Base-by-base conservation (phyloP, 2,113 vertebrate species). In the Accipiter cooperii region DNA sequence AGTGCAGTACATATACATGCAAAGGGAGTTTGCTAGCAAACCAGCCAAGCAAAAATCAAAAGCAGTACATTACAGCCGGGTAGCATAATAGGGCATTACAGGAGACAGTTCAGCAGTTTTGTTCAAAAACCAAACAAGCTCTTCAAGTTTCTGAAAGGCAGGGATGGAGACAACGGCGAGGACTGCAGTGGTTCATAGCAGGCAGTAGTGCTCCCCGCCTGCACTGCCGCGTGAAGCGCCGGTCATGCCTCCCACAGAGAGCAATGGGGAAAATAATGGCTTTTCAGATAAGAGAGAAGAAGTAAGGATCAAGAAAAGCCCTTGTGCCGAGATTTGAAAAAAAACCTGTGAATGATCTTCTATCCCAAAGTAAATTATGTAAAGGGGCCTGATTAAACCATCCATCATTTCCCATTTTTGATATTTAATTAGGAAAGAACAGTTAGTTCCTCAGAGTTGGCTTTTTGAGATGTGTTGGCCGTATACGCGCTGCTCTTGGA, bases 41-140 rank as follows among this genome's bases (percentile, higher is more conserved):
- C 13, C 83, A 74, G 86, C 69, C 84, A 42, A 77, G 69, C 47
- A 71, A 96, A 95, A 96, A 70, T 51, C 69, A 63, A 75, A 75
- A 87, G 52, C 60, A 40, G 57, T 25, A 12, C 40, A 6, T 66
- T 69, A 55, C 77, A 58, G 82, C 25, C 0, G 0, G 28, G 25
- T 17, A 46, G 81, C 22, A 51, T 68, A 69, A 77, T 5, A 44
- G 60, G 47, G 64, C 55, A 60, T 71, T 63, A 52, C 47, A 77
- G 68, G 55, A 94, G 83, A 80, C 25, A 84, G 58, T 85, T 85
- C 63, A 74, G 87, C 93, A 90, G 51, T 80, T 94, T 58, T 74
- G 58, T 21, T 93, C 12, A 44, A 90, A 94, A 94, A 38, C 13
- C 38, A 60, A 84, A 81, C 88, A 78, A 92, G 64, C 83, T 95